Percentiles rank a stretch among this genome's conserved stretches.
phyloP scores from a whole-genome alignment of 2,888 invertebrate species.

The Drosophila colorata region DNA sequence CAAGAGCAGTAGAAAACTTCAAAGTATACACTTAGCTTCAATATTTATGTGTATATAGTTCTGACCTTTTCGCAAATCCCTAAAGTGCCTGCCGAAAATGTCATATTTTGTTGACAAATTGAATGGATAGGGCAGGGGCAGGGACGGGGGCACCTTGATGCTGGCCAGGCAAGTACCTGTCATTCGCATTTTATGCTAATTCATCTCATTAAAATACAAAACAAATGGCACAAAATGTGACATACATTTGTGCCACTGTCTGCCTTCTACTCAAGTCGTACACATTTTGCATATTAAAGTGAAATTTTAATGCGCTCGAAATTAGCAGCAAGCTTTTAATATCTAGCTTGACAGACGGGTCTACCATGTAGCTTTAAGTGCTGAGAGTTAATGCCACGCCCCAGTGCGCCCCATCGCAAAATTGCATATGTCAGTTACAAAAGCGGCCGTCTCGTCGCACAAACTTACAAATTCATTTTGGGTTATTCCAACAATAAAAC shows the following conservation, averaged over 20 bases:
- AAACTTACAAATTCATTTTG: constrained; percentile 63
- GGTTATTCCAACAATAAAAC: constrained; percentile 10
- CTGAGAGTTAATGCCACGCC: constrained; percentile 14
- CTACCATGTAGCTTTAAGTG: constrained; percentile 11
- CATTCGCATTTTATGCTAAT: constrained; percentile 77
- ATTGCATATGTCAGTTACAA: constrained; percentile 76
- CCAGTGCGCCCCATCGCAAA: constrained; percentile 39
- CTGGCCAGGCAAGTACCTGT: constrained; percentile 47
- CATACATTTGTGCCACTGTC: constrained; percentile 56
- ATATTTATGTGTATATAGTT: constrained; percentile 33
- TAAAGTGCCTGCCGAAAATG: constrained; percentile 71
- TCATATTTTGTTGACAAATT: constrained; percentile 77
- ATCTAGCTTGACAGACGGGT: constrained; percentile 35
- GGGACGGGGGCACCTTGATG: not conserved
- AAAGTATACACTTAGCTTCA: constrained; percentile 52
- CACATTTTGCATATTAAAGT: constrained; percentile 61
- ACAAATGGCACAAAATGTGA: constrained; percentile 61
- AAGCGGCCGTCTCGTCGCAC: constrained; percentile 13
- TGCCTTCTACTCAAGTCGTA: constrained; percentile 27
- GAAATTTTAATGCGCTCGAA: constrained; percentile 61
- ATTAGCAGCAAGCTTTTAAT: constrained; percentile 50
- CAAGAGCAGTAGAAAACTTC: constrained; percentile 49
- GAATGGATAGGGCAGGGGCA: constrained; percentile 40
- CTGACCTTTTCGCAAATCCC: constrained; percentile 70
- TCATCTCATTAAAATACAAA: constrained; percentile 78